Conservation (phyloP, 2,888 invertebrate species). For the Nephrotoma appendiculata region DNA sequence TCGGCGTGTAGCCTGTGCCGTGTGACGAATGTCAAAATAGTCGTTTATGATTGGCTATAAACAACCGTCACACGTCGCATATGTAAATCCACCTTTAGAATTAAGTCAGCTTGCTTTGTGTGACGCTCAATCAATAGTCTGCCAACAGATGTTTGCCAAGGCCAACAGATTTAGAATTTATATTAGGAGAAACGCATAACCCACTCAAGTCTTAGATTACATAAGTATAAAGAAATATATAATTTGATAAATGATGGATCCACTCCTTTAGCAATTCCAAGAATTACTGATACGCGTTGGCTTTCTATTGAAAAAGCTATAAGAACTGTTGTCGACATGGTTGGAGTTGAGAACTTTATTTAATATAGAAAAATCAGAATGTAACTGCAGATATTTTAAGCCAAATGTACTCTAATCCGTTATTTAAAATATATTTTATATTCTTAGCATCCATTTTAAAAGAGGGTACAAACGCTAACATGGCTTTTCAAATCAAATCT, state of each 20-base stretch:
- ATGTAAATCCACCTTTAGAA: too few species aligned
- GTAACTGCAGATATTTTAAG: background rate
- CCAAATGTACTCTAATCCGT: background rate
- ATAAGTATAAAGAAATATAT: constrained; percentile 14
- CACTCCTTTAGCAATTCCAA: constrained; percentile 16
- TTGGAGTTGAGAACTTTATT: background rate
- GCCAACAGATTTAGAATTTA: constrained; percentile 3
- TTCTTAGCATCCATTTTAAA: background rate
- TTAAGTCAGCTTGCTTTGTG: background rate
- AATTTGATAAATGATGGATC: constrained; percentile 15
- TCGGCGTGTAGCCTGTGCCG: too few species aligned
- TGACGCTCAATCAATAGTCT: background rate
- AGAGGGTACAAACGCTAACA: constrained; percentile 9
- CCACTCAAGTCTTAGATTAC: constrained; percentile 1
- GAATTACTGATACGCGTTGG: too few species aligned
- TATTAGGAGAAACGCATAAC: constrained; percentile 13
- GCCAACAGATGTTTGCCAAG: background rate
- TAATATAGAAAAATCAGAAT: background rate
- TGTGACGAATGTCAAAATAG: too few species aligned
- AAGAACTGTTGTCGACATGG: background rate
- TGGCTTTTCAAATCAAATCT: constrained; percentile 15
- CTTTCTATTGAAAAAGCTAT: constrained; percentile 12
- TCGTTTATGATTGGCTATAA: too few species aligned
- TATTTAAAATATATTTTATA: background rate
- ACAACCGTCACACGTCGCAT: too few species aligned